A percentile compares a stretch with the other conserved stretches of the same genome.
These are phyloP conservation scores for Drosophila mimica DNA, from an alignment of 2,888 invertebrate genomes.

Conservation along the genomic window DNA sequence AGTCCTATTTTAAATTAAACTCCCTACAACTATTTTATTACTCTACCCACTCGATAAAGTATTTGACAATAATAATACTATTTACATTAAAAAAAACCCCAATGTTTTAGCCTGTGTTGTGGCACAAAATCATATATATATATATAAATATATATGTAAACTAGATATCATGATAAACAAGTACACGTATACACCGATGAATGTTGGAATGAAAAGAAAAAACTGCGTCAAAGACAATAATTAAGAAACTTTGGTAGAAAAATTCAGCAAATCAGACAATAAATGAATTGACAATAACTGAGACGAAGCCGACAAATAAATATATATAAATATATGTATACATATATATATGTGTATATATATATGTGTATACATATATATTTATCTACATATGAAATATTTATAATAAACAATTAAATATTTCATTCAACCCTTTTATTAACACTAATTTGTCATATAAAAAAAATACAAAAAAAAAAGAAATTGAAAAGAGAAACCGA, in stretches of 20 bases:
- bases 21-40: conserved; percentile 57
- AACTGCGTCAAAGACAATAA: conserved; percentile 79
- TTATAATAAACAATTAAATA: conserved; percentile 20
- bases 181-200: conserved; percentile 40
- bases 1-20: conserved; percentile 11
- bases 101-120: conserved; percentile 31
- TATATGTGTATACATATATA: background rate
- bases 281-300: conserved; percentile 71
- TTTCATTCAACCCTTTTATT: conserved; percentile 37
- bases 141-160: conserved; percentile 9
- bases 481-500: conserved; percentile 29
- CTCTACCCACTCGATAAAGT: conserved; percentile 10
- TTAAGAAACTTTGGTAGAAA: conserved; percentile 43
- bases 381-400: conserved; percentile 14
- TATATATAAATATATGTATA: conserved; percentile 10
- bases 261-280: conserved; percentile 62
- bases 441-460: conserved; percentile 32
- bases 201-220: conserved; percentile 31
- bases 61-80: conserved; percentile 47
- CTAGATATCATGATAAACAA: background rate
- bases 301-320: conserved; percentile 21
- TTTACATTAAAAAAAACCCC: conserved; percentile 2
- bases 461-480: conserved; percentile 26
- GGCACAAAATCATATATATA: conserved; percentile 17
- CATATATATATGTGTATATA: background rate